A percentile compares a stretch with the other conserved stretches of the same genome.
Conservation (phyloP, 2,113 vertebrate genomes). For the Promerops cafer region DNA sequence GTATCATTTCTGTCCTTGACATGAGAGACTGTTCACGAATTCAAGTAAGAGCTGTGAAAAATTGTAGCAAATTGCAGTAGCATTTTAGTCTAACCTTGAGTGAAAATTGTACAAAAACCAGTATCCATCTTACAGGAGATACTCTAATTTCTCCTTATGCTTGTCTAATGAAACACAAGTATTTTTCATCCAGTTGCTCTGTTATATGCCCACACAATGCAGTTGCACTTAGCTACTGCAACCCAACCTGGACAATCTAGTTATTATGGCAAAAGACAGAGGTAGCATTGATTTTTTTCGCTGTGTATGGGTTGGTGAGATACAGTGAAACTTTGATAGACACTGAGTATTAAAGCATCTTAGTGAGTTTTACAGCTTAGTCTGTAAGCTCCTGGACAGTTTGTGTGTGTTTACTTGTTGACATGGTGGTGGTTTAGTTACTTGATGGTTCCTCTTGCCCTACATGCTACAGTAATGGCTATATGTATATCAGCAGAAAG, state of each 20-base stretch:
- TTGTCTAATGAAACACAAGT: background rate
- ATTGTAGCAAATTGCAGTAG: background rate
- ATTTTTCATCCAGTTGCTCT: background rate
- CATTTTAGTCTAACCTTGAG: background rate
- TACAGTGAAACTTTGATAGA: background rate
- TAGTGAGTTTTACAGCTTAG: background rate
- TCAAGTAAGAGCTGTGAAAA: background rate
- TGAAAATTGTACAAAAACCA: background rate
- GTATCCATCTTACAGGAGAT: background rate
- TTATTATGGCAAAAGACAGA: background rate
- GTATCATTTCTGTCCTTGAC: background rate
- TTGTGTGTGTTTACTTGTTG: background rate
- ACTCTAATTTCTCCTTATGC: accelerated
- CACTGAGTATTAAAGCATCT: background rate
- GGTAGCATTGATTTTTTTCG: background rate
- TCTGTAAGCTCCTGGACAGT: background rate
- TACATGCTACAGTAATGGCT: background rate
- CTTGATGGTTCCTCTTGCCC: background rate
- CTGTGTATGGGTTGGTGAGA: background rate
- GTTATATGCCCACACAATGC: background rate
- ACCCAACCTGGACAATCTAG: background rate
- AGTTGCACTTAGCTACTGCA: background rate
- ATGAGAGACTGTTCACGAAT: background rate
- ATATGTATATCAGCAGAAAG: background rate
- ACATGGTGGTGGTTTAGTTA: background rate